These are phyloP conservation scores for Indicator maculatus DNA, from an alignment of 2,113 vertebrate species.

Conservation along the genomic window DNA sequence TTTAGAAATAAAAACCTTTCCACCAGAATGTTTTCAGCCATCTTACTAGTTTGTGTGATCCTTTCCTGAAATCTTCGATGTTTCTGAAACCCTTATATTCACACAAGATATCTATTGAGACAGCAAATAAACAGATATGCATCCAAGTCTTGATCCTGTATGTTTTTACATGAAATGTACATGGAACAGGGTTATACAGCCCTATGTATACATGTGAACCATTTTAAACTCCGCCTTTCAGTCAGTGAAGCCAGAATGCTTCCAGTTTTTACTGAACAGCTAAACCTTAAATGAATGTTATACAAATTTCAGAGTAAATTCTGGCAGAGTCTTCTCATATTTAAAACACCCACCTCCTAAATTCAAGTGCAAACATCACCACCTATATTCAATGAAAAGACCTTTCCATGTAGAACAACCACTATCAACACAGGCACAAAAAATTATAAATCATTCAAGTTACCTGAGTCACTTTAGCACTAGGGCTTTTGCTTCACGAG, in stretches of 20 bases:
- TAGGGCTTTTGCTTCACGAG: not conserved
- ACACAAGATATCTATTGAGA: not conserved
- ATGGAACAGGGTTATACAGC: not conserved
- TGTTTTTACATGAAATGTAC: not conserved
- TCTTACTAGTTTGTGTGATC: not conserved
- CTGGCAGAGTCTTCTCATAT: not conserved
- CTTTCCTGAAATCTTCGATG: not conserved
- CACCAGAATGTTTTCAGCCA: not conserved
- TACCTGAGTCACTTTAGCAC: not conserved
- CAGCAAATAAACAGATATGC: not conserved
- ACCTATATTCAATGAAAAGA: not conserved
- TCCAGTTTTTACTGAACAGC: not conserved
- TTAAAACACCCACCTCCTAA: not conserved
- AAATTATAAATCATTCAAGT: not conserved
- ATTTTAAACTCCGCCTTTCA: not conserved
- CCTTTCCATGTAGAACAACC: not conserved
- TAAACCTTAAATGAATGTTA: not conserved
- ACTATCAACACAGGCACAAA: not conserved
- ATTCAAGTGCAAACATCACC: not conserved
- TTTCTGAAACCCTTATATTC: not conserved
- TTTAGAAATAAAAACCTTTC: not conserved
- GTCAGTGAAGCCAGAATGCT: not conserved
- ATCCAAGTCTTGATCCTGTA: not conserved
- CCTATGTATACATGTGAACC: not conserved
- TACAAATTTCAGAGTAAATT: not conserved